Evolutionary conservation across 2,113 vertebrate species (phyloP).

Genomic region (Bothrops jararaca): DNA sequence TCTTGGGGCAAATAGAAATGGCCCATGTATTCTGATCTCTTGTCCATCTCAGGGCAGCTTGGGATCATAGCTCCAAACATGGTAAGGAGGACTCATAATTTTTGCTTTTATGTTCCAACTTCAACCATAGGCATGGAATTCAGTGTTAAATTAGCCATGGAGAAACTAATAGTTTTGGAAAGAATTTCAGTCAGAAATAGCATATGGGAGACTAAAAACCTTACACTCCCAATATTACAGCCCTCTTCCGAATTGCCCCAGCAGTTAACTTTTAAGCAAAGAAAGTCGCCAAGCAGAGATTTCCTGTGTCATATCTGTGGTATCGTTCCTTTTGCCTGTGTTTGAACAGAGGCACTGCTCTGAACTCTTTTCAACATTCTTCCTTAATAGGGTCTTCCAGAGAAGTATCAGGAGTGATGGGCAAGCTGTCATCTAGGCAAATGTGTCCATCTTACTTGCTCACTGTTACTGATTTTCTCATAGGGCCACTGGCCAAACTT

Average conservation of each 20-base stretch:
- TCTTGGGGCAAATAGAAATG: background rate
- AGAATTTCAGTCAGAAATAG: background rate
- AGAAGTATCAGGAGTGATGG: background rate
- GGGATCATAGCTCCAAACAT: background rate
- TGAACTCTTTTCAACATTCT: too few species aligned
- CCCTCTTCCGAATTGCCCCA: background rate
- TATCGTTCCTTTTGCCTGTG: background rate
- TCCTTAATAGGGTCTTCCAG: background rate
- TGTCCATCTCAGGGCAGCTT: background rate
- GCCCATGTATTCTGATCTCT: background rate
- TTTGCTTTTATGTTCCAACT: background rate
- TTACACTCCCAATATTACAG: background rate
- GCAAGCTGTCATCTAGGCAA: background rate
- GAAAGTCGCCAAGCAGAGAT: background rate
- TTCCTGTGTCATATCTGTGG: background rate
- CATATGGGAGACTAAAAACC: background rate
- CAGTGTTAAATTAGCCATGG: background rate
- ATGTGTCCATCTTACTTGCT: background rate
- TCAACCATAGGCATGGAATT: background rate
- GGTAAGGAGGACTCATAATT: background rate
- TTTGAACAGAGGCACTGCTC: background rate
- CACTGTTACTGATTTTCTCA: background rate
- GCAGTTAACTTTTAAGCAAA: background rate
- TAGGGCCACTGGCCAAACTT: background rate
- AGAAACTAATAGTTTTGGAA: background rate